A percentile compares a stretch with the other conserved stretches of the same genome.
Evolutionary conservation across 1,140 invertebrate species (phyloP).

Genomic region (Pseudomyrmex pallidus): DNA sequence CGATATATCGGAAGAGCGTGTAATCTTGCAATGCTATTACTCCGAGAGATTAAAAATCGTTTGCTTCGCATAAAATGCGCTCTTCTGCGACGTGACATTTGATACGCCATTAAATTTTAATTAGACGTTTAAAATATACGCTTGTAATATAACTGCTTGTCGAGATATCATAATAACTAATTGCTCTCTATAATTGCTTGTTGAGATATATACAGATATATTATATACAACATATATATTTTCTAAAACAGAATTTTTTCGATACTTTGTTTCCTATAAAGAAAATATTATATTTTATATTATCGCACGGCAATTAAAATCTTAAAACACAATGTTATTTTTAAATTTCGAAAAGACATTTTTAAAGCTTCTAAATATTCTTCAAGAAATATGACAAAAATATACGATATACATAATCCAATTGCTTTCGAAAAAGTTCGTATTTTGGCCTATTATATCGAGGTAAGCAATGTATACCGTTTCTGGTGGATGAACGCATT

Average conservation of each 20-base stretch:
- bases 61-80: slow-evolving; percentile 1
- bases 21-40: slow-evolving; percentile 32
- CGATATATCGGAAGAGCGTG: not conserved
- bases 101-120: not conserved
- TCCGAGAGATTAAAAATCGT: slow-evolving; percentile 31
- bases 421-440: not conserved
- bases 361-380: not conserved
- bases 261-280: not conserved
- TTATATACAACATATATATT: no score
- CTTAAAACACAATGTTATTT: not conserved
- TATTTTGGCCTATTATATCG: slow-evolving; percentile 1
- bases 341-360: not conserved
- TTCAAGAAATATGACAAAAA: not conserved
- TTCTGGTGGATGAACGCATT: slow-evolving; percentile 27
- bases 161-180: no score
- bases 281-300: not conserved
- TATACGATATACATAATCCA: slow-evolving; percentile 31
- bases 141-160: no score
- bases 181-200: no score
- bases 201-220: no score
- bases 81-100: slow-evolving; percentile 13
- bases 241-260: not conserved
- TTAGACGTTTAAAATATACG: slow-evolving; percentile 19
- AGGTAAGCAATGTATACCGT: slow-evolving; percentile 22
- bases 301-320: not conserved